Base-by-base conservation (phyloP, 2,797 vertebrate species). In the Brachyalestes nurse region DNA sequence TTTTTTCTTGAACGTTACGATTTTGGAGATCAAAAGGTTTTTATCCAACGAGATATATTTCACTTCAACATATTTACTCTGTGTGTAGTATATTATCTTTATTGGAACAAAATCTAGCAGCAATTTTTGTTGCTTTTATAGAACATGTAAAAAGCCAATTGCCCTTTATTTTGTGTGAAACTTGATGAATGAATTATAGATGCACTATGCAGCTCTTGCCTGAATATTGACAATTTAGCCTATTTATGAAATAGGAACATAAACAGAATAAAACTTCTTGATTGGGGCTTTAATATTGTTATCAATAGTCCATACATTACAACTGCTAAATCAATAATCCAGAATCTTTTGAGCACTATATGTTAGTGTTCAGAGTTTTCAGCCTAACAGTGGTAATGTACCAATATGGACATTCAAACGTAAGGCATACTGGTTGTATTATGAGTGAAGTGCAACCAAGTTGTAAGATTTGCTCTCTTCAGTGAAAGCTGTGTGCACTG, bases 401-500 rank as follows among this genome's bases (percentile, higher is more conserved):
- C 12, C 47, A 49, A 0, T 49, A 10, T 13, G 12, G 47, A 51
- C 47, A 51, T 51, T 51, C 12, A 45, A 51, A 51, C 13, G 0
- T 51, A 16, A 13, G 47, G 42, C 42, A 45, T 45, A 51, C 13
- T 13, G 47, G 10, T 21, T 21, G 7, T 57, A 57, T n/a, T 57
- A 8, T 21, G 7, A 57, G 58, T 70, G 7, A 72, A 65, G 2
- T 55, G 21, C 28, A 23, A 0, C 19, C 2, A 17, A 55, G 45
- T 61, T 19, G 8, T 49, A 25, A 60, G 25, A 17, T 9, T 53
- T 65, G 17, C 34, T 9, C 9, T 73, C 40, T 69, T 72, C 65
- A 61, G 19, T 45, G 81, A 53, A 55, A 73, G 82, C 77, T 84
- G 84, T 82, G 77, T 87, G 79, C 73, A 58, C 80, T 72, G 65